Conservation (phyloP, 1,140 invertebrate genomes). For the Tribolium castaneum region DNA sequence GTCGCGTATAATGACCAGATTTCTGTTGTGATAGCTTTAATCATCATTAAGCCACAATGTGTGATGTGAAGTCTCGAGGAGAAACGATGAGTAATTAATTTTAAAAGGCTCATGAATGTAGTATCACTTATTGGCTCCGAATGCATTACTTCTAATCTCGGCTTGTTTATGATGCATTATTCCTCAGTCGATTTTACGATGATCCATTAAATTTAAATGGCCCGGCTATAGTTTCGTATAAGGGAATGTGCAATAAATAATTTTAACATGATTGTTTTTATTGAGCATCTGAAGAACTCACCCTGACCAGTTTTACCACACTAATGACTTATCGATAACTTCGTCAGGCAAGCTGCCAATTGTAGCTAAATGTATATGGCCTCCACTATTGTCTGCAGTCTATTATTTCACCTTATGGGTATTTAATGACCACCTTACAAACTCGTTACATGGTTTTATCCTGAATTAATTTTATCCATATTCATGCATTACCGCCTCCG, state of each 20-base stretch:
- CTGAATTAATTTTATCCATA: slow-evolving; percentile 33
- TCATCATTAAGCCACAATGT: slow-evolving; percentile 39
- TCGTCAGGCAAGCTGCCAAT: slow-evolving; percentile 42
- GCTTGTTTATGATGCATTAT: slow-evolving; percentile 24
- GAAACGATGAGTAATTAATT: slow-evolving; percentile 22
- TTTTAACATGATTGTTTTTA: slow-evolving; percentile 27
- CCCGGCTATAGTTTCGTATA: slow-evolving; percentile 5
- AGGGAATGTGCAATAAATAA: slow-evolving; percentile 25
- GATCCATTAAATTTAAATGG: slow-evolving; percentile 30
- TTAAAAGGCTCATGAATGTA: slow-evolving; percentile 21
- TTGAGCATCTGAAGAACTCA: slow-evolving; percentile 3
- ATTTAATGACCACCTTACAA: slow-evolving; percentile 40
- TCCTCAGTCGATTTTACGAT: slow-evolving; percentile 7
- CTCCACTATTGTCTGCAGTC: slow-evolving; percentile 28
- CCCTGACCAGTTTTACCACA: slow-evolving; percentile 1
- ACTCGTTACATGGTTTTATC: slow-evolving; percentile 29
- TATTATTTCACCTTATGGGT: slow-evolving; percentile 37
- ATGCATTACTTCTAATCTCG: slow-evolving; percentile 21
- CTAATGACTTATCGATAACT: slow-evolving; percentile 42
- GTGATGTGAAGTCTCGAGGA: slow-evolving; percentile 14
- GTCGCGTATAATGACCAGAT: not conserved
- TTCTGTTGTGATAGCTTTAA: slow-evolving; percentile 32
- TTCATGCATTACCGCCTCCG: slow-evolving; percentile 5
- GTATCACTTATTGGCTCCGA: slow-evolving; percentile 22
- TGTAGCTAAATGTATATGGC: slow-evolving; percentile 26